Base-by-base conservation (phyloP, 2,113 vertebrate species). In the Actenoides lindsayi region DNA sequence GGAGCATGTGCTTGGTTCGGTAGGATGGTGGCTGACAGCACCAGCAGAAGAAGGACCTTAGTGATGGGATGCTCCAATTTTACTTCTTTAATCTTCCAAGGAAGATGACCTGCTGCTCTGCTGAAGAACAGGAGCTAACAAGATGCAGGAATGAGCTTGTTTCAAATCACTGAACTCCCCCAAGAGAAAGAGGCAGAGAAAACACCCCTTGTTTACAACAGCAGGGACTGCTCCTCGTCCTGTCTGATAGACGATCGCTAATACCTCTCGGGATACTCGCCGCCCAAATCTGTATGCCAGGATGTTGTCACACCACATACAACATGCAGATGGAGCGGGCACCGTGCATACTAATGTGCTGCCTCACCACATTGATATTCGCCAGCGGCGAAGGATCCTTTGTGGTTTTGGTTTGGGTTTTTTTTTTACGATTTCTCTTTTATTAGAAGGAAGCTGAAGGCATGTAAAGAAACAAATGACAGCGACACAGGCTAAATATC, bases 401-500 rank as follows among this genome's bases (percentile, higher is more conserved):
- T 92, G 86, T 92, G 94, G 56, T 1, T 4, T 12, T 48, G 48
- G 19, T 23, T 41, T 41, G 56, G 56, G 31, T 14, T 15, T 39
- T 3, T 83, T 89, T 95, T 90, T 89, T 63, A 81, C 88, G 73
- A 60, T 96, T 97, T 82, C 82, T 94, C 81, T 95, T 96, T 88
- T 96, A 92, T 96, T 95, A 95, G 90, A 87, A 93, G 76, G 85
- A 94, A 95, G 74, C 65, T 67, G 74, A 96, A 97, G 82, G 77
- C 54, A 3, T 88, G 92, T 94, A 90, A 93, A 94, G 90, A 63
- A 85, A 41, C 5, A 16, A 82, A 44, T 65, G 86, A 71, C 86
- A 96, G 42, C 4, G 37, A 60, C 80, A 19, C 19, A 8, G 79
- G 76, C 54, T 91, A 91, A 97, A 92, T 88, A 87, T 70, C 82